These are phyloP conservation scores for Protomyctophum bolini DNA, from an alignment of 2,113 vertebrate species.

Conservation along the genomic window DNA sequence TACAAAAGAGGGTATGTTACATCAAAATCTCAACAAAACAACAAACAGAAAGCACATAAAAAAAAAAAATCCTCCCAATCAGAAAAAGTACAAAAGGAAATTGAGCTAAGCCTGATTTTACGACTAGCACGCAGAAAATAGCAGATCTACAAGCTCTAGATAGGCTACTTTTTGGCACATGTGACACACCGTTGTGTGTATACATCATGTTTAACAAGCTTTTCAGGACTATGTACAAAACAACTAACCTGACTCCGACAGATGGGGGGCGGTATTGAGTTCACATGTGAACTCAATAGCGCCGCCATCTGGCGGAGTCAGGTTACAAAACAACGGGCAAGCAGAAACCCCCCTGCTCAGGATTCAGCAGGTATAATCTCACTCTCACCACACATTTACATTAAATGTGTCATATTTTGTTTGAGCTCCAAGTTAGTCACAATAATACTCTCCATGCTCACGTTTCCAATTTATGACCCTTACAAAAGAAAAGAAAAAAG, in stretches of 20 bases:
- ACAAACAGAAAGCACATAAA: slow-evolving; percentile 71
- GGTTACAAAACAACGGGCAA: slow-evolving; percentile 15
- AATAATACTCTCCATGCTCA: neutral
- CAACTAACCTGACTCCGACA: too few relatives aligned
- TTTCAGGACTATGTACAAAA: slow-evolving; percentile 46
- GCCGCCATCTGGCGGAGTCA: too few relatives aligned
- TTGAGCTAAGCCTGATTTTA: slow-evolving; percentile 48
- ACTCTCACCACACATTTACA: slow-evolving; percentile 38
- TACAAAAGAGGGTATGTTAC: slow-evolving; percentile 80
- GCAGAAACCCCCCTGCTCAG: slow-evolving; percentile 68
- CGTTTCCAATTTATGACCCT: slow-evolving; percentile 12
- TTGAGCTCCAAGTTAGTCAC: neutral
- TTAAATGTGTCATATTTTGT: slow-evolving; percentile 21
- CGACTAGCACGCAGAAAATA: too few relatives aligned
- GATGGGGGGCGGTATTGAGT: too few relatives aligned
- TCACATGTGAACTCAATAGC: neutral
- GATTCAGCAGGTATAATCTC: slow-evolving; percentile 73
- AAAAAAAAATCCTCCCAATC: slow-evolving; percentile 73
- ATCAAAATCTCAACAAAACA: slow-evolving; percentile 72
- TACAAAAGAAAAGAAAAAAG: neutral
- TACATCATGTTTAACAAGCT: slow-evolving; percentile 55
- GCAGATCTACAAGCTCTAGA: too few relatives aligned
- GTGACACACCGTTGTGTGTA: too few relatives aligned
- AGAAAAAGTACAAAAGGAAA: slow-evolving; percentile 76
- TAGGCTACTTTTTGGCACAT: too few relatives aligned